Conservation (phyloP, 2,113 vertebrate species). For the Pogonocichla stellata region DNA sequence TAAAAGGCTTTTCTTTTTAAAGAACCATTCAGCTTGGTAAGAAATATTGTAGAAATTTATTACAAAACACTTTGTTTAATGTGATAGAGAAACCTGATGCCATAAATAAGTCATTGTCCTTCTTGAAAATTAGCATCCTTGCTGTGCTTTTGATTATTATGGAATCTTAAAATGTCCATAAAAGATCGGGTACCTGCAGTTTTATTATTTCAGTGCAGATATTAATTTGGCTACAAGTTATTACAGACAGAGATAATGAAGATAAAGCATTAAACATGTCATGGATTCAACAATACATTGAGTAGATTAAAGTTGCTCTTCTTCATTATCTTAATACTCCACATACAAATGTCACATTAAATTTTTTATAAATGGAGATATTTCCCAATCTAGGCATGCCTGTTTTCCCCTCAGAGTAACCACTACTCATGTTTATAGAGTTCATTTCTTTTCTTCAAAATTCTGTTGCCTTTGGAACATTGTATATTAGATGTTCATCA, state of each 20-base stretch:
- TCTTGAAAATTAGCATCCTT: not conserved
- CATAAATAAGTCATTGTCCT: not conserved
- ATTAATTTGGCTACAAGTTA: not conserved
- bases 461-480: not conserved
- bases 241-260: not conserved
- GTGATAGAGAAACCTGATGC: not conserved
- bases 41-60: not conserved
- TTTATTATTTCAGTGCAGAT: not conserved
- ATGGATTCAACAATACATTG: not conserved
- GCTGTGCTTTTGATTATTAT: not conserved
- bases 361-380: not conserved
- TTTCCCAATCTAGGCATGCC: not conserved
- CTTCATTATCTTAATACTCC: not conserved
- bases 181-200: not conserved
- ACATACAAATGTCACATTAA: not conserved
- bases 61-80: not conserved
- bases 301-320: not conserved
- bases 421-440: not conserved
- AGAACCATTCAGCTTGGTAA: not conserved
- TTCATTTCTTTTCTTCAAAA: not conserved
- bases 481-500: not conserved
- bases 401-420: not conserved
- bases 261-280: not conserved
- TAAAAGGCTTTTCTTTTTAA: not conserved
- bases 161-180: not conserved